Conservation (phyloP, 2,888 invertebrate genomes). For the Diogma glabrata region DNA sequence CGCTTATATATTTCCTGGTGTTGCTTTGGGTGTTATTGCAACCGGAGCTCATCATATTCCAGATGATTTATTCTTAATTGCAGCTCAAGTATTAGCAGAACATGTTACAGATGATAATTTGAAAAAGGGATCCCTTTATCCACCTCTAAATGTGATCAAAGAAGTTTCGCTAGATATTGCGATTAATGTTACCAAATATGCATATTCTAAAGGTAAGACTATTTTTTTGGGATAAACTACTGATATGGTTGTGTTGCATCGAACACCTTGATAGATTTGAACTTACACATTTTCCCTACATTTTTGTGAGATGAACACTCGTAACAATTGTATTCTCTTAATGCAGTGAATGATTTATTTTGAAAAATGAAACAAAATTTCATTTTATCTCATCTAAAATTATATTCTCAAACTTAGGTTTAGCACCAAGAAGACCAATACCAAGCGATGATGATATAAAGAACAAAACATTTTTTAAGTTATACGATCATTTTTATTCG, state of each 20-base stretch:
- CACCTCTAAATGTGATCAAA: slow-evolving; percentile 70
- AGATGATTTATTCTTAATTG: slow-evolving; percentile 86
- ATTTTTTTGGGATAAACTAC: slow-evolving; percentile 6
- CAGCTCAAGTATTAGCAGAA: slow-evolving; percentile 78
- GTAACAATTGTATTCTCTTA: no score
- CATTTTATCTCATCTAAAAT: no score
- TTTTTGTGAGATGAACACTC: no score
- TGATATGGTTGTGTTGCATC: no score
- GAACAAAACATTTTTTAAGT: neutral
- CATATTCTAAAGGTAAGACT: slow-evolving; percentile 68
- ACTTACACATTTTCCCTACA: no score
- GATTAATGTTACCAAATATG: slow-evolving; percentile 72
- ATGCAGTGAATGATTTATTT: no score
- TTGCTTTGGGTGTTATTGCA: slow-evolving; percentile 86
- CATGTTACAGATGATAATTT: slow-evolving; percentile 75
- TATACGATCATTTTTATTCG: slow-evolving; percentile 2
- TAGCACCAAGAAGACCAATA: neutral
- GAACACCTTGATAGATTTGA: no score
- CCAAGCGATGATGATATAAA: neutral
- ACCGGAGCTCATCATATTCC: slow-evolving; percentile 88
- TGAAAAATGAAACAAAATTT: no score
- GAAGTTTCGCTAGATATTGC: slow-evolving; percentile 88
- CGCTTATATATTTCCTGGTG: slow-evolving; percentile 94
- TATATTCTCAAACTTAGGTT: no score
- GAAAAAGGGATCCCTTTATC: slow-evolving; percentile 80